A percentile compares a stretch with the other conserved stretches of the same genome.
Conservation (phyloP, 2,888 invertebrate genomes). For the Neoascia interrupta region DNA sequence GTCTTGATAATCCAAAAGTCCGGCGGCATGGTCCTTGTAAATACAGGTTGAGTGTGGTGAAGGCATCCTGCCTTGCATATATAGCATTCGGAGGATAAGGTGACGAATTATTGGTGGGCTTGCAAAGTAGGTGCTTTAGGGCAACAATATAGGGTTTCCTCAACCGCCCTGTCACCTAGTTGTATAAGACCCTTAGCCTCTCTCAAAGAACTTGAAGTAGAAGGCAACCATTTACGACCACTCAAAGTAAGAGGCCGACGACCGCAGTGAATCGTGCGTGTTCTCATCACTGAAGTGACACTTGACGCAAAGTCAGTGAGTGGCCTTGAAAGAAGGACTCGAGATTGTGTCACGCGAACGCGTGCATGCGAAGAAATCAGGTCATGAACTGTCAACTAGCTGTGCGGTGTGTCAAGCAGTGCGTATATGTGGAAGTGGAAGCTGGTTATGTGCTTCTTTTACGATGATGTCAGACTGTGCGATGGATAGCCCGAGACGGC, state of each 20-base stretch:
- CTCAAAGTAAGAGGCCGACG: not conserved
- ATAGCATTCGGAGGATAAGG: too few species aligned
- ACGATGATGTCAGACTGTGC: slow-evolving; percentile 63
- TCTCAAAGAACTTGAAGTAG: too few species aligned
- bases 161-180: too few species aligned
- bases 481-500: slow-evolving; percentile 54
- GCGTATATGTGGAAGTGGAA: slow-evolving; percentile 42
- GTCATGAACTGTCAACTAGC: slow-evolving; percentile 38
- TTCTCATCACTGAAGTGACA: slow-evolving; percentile 39
- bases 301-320: slow-evolving; percentile 60
- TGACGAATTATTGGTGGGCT: too few species aligned
- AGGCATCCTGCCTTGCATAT: slow-evolving; percentile 50
- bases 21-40: slow-evolving; percentile 57
- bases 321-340: slow-evolving; percentile 61
- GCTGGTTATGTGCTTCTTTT: slow-evolving; percentile 39
- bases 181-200: too few species aligned
- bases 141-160: too few species aligned
- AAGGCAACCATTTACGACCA: too few species aligned
- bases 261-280: slow-evolving; percentile 35
- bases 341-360: not conserved
- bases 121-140: too few species aligned
- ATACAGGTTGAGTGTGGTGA: slow-evolving; percentile 50
- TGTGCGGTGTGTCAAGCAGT: slow-evolving; percentile 20
- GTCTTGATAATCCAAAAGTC: slow-evolving; percentile 57
- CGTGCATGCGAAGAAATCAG: slow-evolving; percentile 42